These are phyloP conservation scores for Apodemia mormo DNA, from an alignment of 2,888 invertebrate species.

Conservation along the genomic window DNA sequence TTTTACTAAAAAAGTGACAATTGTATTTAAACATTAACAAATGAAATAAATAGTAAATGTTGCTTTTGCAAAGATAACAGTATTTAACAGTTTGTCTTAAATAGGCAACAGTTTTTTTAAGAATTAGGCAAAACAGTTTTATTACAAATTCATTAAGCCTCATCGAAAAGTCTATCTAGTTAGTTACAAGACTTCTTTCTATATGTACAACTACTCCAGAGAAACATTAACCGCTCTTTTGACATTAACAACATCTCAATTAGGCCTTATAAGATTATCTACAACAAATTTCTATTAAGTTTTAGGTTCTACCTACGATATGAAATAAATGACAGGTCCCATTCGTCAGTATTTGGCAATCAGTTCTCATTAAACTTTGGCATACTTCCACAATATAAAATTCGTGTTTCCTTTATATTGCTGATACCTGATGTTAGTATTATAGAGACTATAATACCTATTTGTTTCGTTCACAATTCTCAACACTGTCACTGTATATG, in stretches of 20 bases:
- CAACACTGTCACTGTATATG: conserved; percentile 33
- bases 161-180: conserved; percentile 42
- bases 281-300: conserved; percentile 36
- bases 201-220: conserved; percentile 55
- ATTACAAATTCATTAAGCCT: conserved; percentile 51
- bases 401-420: not conserved
- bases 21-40: conserved; percentile 7
- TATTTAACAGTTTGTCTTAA: conserved; percentile 35
- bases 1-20: conserved; percentile 11
- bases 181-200: conserved; percentile 28
- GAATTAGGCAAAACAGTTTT: conserved; percentile 51
- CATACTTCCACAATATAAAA: conserved; percentile 40
- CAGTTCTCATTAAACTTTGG: conserved; percentile 57
- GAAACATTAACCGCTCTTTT: conserved; percentile 56
- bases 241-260: conserved; percentile 39
- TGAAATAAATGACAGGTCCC: conserved; percentile 74
- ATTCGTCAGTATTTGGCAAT: conserved; percentile 65
- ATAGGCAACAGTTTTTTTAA: conserved; percentile 51
- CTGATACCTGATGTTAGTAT: not conserved
- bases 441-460: not conserved
- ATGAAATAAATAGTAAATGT: not conserved
- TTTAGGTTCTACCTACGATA: conserved; percentile 63
- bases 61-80: conserved; percentile 8
- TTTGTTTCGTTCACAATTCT: conserved; percentile 26
- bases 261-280: conserved; percentile 41